Evolutionary conservation across 2,888 invertebrate species (phyloP).

Genomic region (Aquatica leii): DNA sequence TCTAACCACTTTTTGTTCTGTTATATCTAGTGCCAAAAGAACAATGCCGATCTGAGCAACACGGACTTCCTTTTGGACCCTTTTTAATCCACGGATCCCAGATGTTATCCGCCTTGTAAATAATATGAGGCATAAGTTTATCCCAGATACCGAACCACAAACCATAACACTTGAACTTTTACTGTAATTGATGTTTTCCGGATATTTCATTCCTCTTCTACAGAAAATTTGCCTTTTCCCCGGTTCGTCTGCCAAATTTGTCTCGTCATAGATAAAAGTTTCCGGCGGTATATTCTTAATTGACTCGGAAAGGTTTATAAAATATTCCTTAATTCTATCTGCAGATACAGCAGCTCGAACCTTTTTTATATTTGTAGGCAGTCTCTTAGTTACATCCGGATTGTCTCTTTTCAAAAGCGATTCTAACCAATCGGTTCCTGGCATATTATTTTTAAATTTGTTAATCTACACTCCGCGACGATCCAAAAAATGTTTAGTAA

Average conservation of each 20-base stretch:
- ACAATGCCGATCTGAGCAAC: not conserved
- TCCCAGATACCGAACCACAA: not conserved
- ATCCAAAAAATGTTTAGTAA: not conserved
- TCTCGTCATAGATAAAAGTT: not conserved
- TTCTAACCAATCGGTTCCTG: too few relatives aligned
- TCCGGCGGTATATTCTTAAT: too few relatives aligned
- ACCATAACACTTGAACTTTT: not conserved
- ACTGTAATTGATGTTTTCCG: not conserved
- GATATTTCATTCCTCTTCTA: not conserved
- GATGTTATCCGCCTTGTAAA: too few relatives aligned
- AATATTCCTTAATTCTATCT: not conserved
- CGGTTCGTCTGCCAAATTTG: not conserved
- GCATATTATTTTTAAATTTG: not conserved
- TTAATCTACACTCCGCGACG: not conserved
- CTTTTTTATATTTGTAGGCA: not conserved
- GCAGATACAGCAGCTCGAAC: not conserved
- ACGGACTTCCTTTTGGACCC: not conserved
- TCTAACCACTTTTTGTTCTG: not conserved
- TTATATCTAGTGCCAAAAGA: not conserved
- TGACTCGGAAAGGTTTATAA: too few relatives aligned
- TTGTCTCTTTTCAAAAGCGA: not conserved
- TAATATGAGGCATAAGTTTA: too few relatives aligned
- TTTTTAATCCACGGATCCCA: not conserved
- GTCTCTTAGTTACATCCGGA: too few relatives aligned
- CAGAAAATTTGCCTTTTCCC: not conserved